These are phyloP conservation scores for Falco concolor DNA, from an alignment of 2,797 vertebrate genomes.

Conservation along the genomic window DNA sequence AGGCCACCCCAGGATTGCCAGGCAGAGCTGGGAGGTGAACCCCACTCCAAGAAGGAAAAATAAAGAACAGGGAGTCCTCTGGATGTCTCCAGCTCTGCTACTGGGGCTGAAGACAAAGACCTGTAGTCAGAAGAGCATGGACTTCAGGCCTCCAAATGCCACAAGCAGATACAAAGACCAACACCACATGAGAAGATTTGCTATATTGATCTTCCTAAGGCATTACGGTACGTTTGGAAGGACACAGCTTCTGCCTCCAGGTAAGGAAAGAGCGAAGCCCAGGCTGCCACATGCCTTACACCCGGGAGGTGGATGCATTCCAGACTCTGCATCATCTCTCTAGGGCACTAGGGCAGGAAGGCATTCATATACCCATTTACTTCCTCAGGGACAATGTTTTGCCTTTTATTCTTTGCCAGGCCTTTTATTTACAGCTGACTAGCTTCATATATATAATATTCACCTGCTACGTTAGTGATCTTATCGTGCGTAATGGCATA, in stretches of 20 bases:
- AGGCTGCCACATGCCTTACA: background rate
- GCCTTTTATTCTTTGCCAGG: conserved; percentile 47
- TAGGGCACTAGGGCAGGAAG: background rate
- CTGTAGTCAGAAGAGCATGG: background rate
- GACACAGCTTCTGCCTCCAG: background rate
- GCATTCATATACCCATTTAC: background rate
- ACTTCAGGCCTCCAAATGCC: background rate
- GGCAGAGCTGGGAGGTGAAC: background rate
- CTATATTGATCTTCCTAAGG: background rate
- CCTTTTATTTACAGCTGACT: conserved; percentile 50
- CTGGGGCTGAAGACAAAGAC: background rate
- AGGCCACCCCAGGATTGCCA: background rate
- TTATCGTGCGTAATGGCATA: conserved; percentile 21
- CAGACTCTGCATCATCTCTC: background rate
- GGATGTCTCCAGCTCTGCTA: background rate
- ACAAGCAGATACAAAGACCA: background rate
- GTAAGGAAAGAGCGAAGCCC: background rate
- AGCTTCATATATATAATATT: conserved; percentile 44
- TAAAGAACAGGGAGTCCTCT: background rate
- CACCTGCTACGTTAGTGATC: conserved; percentile 52
- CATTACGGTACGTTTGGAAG: background rate
- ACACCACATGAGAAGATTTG: background rate
- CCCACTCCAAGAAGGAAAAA: background rate
- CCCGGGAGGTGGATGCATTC: background rate
- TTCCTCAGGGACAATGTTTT: conserved; percentile 20